These are phyloP conservation scores for Guaruba guarouba DNA, from an alignment of 2,113 vertebrate species.

Conservation along the genomic window DNA sequence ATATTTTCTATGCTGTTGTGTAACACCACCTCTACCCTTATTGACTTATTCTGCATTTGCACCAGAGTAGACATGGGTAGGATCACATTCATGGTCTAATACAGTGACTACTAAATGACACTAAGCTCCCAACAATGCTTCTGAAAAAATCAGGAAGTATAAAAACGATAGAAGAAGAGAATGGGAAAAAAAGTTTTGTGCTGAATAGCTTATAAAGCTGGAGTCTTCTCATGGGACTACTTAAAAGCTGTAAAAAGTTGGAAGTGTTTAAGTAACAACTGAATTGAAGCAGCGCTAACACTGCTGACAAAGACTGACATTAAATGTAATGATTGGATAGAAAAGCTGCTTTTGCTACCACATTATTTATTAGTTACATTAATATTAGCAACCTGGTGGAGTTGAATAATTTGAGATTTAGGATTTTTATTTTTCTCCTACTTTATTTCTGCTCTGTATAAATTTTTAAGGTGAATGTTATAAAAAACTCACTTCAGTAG, in stretches of 20 bases:
- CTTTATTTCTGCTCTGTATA: not conserved
- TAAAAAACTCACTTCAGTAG: not conserved
- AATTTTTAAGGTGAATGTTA: not conserved
- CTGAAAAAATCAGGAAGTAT: not conserved
- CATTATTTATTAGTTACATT: not conserved
- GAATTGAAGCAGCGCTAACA: not conserved
- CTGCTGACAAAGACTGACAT: not conserved
- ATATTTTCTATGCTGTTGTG: not conserved
- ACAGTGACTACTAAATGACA: not conserved
- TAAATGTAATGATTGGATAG: not conserved
- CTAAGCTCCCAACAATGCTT: not conserved
- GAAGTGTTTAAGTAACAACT: not conserved
- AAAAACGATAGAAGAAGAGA: not conserved
- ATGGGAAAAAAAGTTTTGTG: not conserved
- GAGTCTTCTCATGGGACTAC: not conserved
- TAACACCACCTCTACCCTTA: not conserved
- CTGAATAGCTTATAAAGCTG: not conserved
- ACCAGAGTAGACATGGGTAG: not conserved
- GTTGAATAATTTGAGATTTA: not conserved
- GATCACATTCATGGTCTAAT: not conserved
- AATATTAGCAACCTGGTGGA: not conserved
- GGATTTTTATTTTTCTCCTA: not conserved
- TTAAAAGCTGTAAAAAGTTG: not conserved
- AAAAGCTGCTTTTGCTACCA: not conserved
- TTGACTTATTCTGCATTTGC: not conserved